Evolutionary conservation across 2,888 invertebrate genomes (phyloP), one percentile per base, ranked within the genome.

Genomic region (Ophion costatus): DNA sequence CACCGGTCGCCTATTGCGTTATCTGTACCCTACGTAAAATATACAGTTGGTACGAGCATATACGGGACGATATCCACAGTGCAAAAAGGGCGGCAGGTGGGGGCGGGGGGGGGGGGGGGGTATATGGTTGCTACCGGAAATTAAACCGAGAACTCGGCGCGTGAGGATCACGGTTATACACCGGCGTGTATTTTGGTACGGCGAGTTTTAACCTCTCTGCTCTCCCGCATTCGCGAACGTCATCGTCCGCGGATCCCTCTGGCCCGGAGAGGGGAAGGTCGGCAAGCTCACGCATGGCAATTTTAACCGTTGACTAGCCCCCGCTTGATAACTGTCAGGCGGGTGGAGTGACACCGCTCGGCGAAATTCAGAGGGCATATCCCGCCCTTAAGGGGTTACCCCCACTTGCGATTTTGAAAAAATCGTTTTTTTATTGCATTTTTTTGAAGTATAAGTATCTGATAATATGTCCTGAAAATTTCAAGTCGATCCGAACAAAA

Each of bases 61-160:
- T 80, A 78, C 42, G 71, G 66, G 75, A 56, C 22, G 73, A 29
- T 38, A 79, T 57, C 57, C 64, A 38, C 64, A 63, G 61, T 61
- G 74, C 61, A 17, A 29, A 24, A 45, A 29, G 7, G 17, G 51
- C 5, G 71, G 29, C 57, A 10, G n/a, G 0, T 38, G 63, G 63
- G 29, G 17, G 61, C 6, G n/a, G 11, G 10, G 38, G 57, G 7
- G 29, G 70, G 42, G 71, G 63, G 42, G 10, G 67, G 51, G 4
- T 59, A 51, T n/a, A n/a, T n/a, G 42, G 57, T 67, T 77, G 77
- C 69, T 66, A 82, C 80, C 85, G 86, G 85, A 87, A 87, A 87
- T 87, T 87, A 87, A 87, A 86, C 80, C 79, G 77, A 86, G 84
- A 84, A 87, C 82, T 83, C 69, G 42, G 73, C 9, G 10, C 45